These are phyloP conservation scores for Podarcis siculus DNA, from an alignment of 2,797 vertebrate species.

Conservation along the genomic window DNA sequence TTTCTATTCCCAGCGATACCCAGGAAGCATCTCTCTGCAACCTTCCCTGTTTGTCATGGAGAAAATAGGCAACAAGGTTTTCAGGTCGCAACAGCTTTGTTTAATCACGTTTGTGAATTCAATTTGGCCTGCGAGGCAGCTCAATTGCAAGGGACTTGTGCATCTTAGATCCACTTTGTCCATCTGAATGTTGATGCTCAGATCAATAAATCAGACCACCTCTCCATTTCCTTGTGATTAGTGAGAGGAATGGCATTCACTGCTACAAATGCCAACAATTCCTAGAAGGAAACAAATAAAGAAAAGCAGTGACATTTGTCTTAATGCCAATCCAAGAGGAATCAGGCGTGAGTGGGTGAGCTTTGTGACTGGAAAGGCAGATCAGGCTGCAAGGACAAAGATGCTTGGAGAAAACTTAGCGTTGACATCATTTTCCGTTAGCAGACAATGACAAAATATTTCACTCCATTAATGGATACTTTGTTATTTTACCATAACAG, in stretches of 20 bases:
- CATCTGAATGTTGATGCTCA: not conserved
- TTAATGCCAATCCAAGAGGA: conserved; percentile 1
- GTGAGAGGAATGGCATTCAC: not conserved
- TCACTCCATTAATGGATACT: not conserved
- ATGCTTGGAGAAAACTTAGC: not conserved
- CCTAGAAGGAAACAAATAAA: conserved; percentile 28
- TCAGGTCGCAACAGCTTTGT: not conserved
- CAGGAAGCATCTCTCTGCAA: not conserved
- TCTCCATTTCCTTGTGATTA: conserved; percentile 3
- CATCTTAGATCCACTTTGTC: conserved; percentile 9
- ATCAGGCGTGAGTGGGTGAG: not conserved
- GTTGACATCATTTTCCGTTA: not conserved
- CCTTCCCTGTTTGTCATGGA: not conserved
- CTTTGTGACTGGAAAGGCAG: conserved; percentile 4
- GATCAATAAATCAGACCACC: not conserved
- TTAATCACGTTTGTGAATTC: conserved; percentile 2
- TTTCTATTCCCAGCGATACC: not conserved
- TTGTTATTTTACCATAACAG: not conserved
- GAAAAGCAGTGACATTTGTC: conserved; percentile 34
- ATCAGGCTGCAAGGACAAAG: not conserved
- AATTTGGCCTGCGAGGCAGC: not conserved
- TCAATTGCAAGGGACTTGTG: not conserved
- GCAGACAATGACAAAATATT: not conserved
- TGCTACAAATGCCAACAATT: conserved; percentile 30
- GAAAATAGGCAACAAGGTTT: not conserved